phyloP scores from a whole-genome alignment of 2,888 invertebrate genomes.

The Drosophila ustulata region DNA sequence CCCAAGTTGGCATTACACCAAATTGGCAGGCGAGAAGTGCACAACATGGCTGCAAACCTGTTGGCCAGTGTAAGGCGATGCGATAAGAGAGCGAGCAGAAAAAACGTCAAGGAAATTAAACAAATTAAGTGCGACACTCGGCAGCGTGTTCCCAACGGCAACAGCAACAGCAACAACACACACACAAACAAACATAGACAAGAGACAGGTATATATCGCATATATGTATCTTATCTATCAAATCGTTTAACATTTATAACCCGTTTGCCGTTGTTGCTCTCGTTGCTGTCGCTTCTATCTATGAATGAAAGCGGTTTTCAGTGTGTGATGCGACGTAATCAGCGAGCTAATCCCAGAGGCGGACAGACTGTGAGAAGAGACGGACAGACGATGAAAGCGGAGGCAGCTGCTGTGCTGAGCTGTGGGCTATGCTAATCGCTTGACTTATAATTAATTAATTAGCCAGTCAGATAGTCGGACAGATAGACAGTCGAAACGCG shows the following conservation, averaged over 20 bases:
- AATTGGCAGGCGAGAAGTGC: neutral
- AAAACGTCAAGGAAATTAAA: conserved; percentile 55
- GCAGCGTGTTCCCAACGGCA: conserved; percentile 64
- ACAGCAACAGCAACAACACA: conserved; percentile 16
- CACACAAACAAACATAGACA: conserved; percentile 1
- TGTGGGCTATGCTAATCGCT: conserved; percentile 67
- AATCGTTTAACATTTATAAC: conserved; percentile 77
- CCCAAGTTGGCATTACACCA: neutral
- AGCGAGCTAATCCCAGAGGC: conserved; percentile 49
- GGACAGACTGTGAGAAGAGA: conserved; percentile 6
- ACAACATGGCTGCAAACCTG: conserved; percentile 29
- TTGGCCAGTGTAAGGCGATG: conserved; percentile 38
- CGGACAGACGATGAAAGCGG: conserved; percentile 49
- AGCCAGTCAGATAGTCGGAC: conserved; percentile 46
- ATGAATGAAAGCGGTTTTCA: conserved; percentile 72
- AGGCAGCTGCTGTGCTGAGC: conserved; percentile 50
- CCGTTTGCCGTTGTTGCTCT: conserved; percentile 53
- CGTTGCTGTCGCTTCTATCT: conserved; percentile 48
- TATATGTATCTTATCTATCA: conserved; percentile 70
- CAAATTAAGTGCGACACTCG: conserved; percentile 77
- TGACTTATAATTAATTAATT: conserved; percentile 77
- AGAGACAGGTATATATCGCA: conserved; percentile 12
- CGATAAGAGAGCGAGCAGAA: conserved; percentile 32
- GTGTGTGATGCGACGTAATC: conserved; percentile 51
- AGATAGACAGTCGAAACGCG: conserved; percentile 13